phyloP scores from a whole-genome alignment of 2,888 invertebrate species.

The Protodeltote pygarga region DNA sequence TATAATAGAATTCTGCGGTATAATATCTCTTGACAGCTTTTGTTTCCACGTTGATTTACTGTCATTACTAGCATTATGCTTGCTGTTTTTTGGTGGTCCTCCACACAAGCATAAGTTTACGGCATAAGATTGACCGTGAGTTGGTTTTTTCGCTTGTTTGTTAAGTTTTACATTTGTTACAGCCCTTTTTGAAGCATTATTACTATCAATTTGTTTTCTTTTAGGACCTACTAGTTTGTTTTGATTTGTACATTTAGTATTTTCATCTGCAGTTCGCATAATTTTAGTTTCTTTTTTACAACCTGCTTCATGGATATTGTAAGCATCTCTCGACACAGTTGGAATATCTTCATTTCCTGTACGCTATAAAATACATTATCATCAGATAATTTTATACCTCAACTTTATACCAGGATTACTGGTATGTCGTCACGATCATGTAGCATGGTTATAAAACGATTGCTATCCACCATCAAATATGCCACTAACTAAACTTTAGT shows the following conservation, averaged over 20 bases:
- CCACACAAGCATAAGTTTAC: conserved; percentile 75
- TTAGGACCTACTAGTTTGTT: conserved; percentile 12
- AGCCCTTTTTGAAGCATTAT: conserved; percentile 24
- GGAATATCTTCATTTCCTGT: conserved; percentile 14
- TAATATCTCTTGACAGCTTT: conserved; percentile 41
- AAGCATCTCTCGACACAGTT: conserved; percentile 11
- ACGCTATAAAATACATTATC: conserved; percentile 24
- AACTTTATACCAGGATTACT: not conserved
- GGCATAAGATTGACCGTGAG: conserved; percentile 63
- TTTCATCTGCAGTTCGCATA: conserved; percentile 5
- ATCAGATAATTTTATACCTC: not conserved
- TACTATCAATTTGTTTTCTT: conserved; percentile 19
- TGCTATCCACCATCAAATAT: too few species aligned
- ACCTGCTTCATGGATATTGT: conserved; percentile 1
- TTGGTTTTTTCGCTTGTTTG: conserved; percentile 48
- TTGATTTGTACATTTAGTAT: not conserved
- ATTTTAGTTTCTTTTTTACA: conserved; percentile 16
- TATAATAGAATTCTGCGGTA: conserved; percentile 42
- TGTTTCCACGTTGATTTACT: conserved; percentile 37
- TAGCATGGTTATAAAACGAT: too few species aligned
- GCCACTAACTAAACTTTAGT: too few species aligned
- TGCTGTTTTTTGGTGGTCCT: conserved; percentile 52
- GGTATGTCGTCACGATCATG: not conserved
- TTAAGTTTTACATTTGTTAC: conserved; percentile 37
- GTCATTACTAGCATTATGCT: conserved; percentile 20